Conservation (phyloP, 2,888 invertebrate genomes). For the Aquatica leii region DNA sequence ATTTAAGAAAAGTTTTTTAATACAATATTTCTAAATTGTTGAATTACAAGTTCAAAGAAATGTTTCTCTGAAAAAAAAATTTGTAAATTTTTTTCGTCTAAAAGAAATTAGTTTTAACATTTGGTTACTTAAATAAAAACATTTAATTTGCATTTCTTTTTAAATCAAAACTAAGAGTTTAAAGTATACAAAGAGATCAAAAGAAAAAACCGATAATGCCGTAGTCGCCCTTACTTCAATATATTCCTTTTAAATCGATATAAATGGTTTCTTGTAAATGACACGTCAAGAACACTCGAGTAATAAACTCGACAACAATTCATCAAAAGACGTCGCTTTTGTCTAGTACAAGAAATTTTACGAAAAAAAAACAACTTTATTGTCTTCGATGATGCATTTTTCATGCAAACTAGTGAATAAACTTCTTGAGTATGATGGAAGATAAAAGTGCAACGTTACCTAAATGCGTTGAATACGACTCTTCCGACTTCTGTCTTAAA, state of each 20-base stretch:
- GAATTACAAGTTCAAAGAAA: no score
- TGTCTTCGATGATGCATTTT: constrained; percentile 18
- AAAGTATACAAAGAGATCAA: constrained; percentile 10
- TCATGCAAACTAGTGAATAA: constrained; percentile 12
- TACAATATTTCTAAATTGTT: no score
- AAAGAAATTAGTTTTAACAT: no score
- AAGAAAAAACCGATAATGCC: constrained; percentile 1
- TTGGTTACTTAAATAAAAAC: no score
- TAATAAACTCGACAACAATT: constrained; percentile 29
- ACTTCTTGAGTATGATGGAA: not conserved
- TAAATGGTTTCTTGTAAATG: constrained; percentile 28
- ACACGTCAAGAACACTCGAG: constrained; percentile 28
- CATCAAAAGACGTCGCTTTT: constrained; percentile 29
- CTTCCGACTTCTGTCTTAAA: no score
- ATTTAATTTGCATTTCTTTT: no score
- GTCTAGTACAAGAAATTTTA: constrained; percentile 18
- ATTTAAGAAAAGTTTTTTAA: no score
- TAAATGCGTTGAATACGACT: no score
- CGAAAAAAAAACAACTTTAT: constrained; percentile 16
- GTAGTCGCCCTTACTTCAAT: constrained; percentile 1
- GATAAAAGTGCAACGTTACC: no score
- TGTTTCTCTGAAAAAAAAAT: no score
- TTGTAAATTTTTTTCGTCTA: no score
- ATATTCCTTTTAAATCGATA: constrained; percentile 22
- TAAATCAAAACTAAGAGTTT: no score